A percentile compares a stretch with the other conserved stretches of the same genome.
Conservation (phyloP, 2,797 vertebrate genomes). For the Microctenopoma lineatum region DNA sequence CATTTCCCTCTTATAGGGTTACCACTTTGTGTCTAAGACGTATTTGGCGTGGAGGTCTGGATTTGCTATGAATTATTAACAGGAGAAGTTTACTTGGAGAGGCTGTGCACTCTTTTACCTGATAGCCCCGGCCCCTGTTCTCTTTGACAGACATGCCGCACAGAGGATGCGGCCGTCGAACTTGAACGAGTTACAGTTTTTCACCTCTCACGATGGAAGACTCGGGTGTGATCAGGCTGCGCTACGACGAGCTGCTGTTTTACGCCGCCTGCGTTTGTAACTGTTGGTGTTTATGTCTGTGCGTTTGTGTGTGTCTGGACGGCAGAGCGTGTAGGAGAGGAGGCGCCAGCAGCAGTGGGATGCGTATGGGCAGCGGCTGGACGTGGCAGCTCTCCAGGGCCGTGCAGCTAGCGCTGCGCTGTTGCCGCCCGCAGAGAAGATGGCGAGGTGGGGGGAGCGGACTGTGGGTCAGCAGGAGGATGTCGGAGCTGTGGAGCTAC, state of each 20-base stretch:
- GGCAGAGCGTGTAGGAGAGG: slow-evolving; percentile 58
- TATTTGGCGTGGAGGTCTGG: slow-evolving; percentile 39
- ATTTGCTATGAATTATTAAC: slow-evolving; percentile 75
- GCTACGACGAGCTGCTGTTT: slow-evolving; percentile 69
- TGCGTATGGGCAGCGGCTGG: slow-evolving; percentile 81
- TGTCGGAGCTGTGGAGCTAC: slow-evolving; percentile 87
- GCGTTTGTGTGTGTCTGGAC: slow-evolving; percentile 67
- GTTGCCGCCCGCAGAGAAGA: slow-evolving; percentile 78
- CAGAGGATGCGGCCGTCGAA: background rate
- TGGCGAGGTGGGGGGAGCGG: slow-evolving; percentile 38
- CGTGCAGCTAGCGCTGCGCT: slow-evolving; percentile 87
- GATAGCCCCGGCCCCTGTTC: slow-evolving; percentile 35
- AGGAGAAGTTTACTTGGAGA: slow-evolving; percentile 41
- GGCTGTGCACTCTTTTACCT: slow-evolving; percentile 39
- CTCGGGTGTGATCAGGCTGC: slow-evolving; percentile 6
- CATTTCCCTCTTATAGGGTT: slow-evolving; percentile 65
- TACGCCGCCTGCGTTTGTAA: slow-evolving; percentile 62
- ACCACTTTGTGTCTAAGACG: slow-evolving; percentile 48
- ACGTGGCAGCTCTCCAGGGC: slow-evolving; percentile 86
- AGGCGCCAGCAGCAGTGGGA: slow-evolving; percentile 28
- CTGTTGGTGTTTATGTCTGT: slow-evolving; percentile 69
- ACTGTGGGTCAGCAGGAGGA: slow-evolving; percentile 48
- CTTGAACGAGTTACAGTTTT: background rate
- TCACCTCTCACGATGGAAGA: slow-evolving; percentile 27
- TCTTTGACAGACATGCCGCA: slow-evolving; percentile 31